phyloP scores from a whole-genome alignment of 2,113 vertebrate genomes.

The Phrynosoma platyrhinos region DNA sequence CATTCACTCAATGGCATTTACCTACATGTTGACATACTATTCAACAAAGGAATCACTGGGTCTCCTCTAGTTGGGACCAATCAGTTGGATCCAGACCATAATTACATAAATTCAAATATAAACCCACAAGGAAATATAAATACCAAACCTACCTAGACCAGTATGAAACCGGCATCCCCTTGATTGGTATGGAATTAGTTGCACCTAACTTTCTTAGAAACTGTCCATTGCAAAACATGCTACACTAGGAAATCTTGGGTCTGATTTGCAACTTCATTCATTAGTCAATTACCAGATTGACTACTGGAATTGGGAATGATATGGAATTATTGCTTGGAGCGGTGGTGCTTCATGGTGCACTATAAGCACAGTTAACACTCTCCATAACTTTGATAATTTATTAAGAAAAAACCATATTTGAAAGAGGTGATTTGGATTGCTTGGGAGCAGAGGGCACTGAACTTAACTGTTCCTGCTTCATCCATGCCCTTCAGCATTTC shows the following conservation, averaged over 20 bases:
- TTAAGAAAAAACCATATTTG: neutral
- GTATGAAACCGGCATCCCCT: neutral
- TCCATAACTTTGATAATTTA: neutral
- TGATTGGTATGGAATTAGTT: neutral
- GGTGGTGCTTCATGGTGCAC: neutral
- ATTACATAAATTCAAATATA: neutral
- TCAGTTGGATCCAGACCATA: too few species aligned
- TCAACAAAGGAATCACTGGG: too few species aligned
- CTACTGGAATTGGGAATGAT: too few species aligned
- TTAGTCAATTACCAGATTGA: neutral
- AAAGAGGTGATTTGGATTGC: neutral
- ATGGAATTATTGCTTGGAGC: neutral
- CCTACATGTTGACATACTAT: neutral
- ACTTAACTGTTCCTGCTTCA: too few species aligned
- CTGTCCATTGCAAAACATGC: neutral
- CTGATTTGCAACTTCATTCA: too few species aligned
- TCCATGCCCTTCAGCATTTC: too few species aligned
- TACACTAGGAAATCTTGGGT: neutral
- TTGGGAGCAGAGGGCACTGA: neutral
- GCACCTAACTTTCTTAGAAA: neutral
- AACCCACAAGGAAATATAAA: neutral
- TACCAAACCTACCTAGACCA: neutral
- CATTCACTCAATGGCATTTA: neutral
- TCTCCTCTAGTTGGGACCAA: neutral
- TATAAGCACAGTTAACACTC: neutral